phyloP scores from a whole-genome alignment of 2,113 vertebrate species.

The Perccottus glenii region DNA sequence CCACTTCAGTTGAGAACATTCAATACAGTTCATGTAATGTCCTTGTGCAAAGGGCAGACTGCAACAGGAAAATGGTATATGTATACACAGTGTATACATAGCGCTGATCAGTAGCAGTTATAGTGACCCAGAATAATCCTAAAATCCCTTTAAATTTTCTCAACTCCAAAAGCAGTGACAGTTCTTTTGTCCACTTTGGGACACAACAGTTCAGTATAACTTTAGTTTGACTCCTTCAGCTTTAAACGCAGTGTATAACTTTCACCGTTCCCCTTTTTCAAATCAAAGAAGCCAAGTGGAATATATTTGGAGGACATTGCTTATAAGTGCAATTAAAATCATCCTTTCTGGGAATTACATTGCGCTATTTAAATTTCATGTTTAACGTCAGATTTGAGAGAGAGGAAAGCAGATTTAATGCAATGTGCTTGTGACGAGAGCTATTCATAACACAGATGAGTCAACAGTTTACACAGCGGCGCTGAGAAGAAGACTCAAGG shows the following conservation, averaged over 20 bases:
- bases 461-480: neutral
- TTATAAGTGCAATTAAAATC: slow-evolving; percentile 41
- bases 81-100: no score
- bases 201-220: slow-evolving; percentile 16
- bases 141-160: neutral
- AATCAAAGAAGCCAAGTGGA: slow-evolving; percentile 21
- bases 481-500: neutral
- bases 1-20: no score
- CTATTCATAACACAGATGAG: slow-evolving; percentile 24
- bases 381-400: slow-evolving; percentile 19
- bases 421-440: slow-evolving; percentile 4
- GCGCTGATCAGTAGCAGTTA: no score
- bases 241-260: neutral
- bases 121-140: neutral
- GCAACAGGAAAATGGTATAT: no score
- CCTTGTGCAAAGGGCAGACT: no score
- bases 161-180: neutral
- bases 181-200: neutral
- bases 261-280: slow-evolving; percentile 6
- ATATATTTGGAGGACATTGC: slow-evolving; percentile 27
- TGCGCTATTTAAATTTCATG: slow-evolving; percentile 18
- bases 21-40: no score
- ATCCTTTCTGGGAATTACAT: slow-evolving; percentile 17
- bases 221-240: slow-evolving; percentile 29
- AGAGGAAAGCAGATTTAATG: slow-evolving; percentile 12